Base-by-base conservation (phyloP, 2,113 vertebrate genomes). In the Carassius gibelio region DNA sequence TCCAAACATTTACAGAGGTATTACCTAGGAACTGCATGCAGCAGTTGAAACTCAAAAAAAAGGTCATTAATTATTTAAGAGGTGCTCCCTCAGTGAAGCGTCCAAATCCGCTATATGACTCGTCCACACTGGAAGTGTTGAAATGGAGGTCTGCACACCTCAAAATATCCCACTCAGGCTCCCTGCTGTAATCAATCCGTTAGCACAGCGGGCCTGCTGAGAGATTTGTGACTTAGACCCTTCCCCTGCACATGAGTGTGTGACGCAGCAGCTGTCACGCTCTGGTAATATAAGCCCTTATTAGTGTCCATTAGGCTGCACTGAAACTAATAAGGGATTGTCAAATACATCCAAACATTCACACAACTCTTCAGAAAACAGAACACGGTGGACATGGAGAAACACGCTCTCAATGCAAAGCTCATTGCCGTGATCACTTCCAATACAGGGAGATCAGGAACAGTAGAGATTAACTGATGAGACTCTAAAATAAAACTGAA, bases 261-360 rank as follows among this genome's bases (percentile, higher is more conserved):
- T 91, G 90, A 91, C 93, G 93, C 89, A 93, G 94, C 96, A 98
- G 96, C 95, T 99, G 96, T 95, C 96, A 95, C 92, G 90, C 89
- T 90, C 93, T 88, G 85, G 94, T 94, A 97, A 97, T 90, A 92
- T 91, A 96, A 97, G 92, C 92, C 94, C 94, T 95, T 95, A 96
- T 97, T 96, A 97, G 93, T 94, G 94, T 94, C 95, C 94, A 77
- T 92, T 95, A 95, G 92, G 88, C 87, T 93, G 88, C 93, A 92
- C 95, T 95, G 95, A 95, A 96, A 96, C 95, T 96, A 97, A 96
- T 93, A 95, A 95, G 94, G 93, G 94, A 96, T 95, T 96, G 95
- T 95, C 94, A 93, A 94, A 94, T 86, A 94, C 94, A 93, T 96
- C 94, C 92, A 89, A 94, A 93, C 93, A 93, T 94, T 95, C 94